These are phyloP conservation scores for Zygaena filipendulae DNA, from an alignment of 2,888 invertebrate genomes.

Conservation along the genomic window DNA sequence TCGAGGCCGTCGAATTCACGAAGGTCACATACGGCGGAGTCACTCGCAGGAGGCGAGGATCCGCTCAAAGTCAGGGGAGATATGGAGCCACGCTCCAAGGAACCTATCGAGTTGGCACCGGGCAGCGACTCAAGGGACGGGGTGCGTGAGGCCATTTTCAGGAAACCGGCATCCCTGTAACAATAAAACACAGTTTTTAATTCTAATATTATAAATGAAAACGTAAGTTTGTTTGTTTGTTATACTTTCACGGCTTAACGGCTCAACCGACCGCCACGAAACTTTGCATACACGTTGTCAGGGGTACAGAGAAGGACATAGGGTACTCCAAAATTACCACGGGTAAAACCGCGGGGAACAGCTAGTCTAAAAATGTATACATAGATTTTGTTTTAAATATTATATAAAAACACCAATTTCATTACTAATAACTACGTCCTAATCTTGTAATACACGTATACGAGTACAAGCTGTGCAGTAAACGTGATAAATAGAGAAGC, in stretches of 20 bases:
- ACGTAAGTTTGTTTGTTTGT: no score
- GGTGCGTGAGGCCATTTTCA: slow-evolving; percentile 94
- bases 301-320: no score
- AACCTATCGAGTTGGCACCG: slow-evolving; percentile 92
- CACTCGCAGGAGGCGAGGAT: slow-evolving; percentile 87
- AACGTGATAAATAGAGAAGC: slow-evolving; percentile 47
- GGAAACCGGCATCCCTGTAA: slow-evolving; percentile 88
- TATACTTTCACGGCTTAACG: no score
- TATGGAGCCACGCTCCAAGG: slow-evolving; percentile 85
- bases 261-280: no score
- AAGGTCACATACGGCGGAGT: slow-evolving; percentile 83
- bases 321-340: no score
- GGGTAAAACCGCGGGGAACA: no score
- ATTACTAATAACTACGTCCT: slow-evolving; percentile 26
- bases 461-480: slow-evolving; percentile 32
- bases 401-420: no score
- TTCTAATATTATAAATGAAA: no score
- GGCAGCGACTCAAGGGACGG: slow-evolving; percentile 93
- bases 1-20: slow-evolving; percentile 72
- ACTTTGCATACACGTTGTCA: no score
- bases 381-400: no score
- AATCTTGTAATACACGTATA: slow-evolving; percentile 43
- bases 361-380: no score
- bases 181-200: slow-evolving; percentile 48
- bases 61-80: slow-evolving; percentile 87